These are phyloP conservation scores for Camponotus fellah DNA, from an alignment of 2,888 invertebrate species.

Conservation along the genomic window DNA sequence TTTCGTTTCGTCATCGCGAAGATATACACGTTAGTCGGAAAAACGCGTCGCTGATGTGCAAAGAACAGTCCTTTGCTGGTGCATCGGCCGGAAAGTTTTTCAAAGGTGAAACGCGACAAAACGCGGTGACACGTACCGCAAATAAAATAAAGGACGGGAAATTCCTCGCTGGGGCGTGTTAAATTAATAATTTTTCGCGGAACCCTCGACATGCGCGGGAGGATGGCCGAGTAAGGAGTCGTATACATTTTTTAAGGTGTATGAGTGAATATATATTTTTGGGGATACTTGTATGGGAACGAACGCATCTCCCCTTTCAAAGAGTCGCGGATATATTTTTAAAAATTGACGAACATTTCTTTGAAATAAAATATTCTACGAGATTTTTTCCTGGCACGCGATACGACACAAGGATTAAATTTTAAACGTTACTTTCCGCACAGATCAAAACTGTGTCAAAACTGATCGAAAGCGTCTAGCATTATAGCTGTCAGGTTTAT, in stretches of 20 bases:
- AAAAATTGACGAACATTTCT: conserved; percentile 9
- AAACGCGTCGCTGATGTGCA: conserved; percentile 31
- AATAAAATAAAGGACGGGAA: conserved; percentile 38
- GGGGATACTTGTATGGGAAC: neutral
- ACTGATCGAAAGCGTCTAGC: neutral
- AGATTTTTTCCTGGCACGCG: neutral
- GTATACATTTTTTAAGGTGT: conserved; percentile 35
- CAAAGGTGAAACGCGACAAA: neutral
- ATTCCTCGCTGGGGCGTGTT: conserved; percentile 9
- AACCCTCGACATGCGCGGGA: neutral
- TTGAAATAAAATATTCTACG: conserved; percentile 9
- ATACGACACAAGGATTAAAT: no score
- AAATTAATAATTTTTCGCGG: conserved; percentile 31
- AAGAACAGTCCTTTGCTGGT: neutral
- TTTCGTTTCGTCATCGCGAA: conserved; percentile 1
- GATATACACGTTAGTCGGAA: neutral
- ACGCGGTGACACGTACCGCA: conserved; percentile 16
- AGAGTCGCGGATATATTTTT: neutral
- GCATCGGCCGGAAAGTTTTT: neutral
- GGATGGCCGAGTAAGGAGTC: conserved; percentile 18
- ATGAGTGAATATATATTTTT: conserved; percentile 12
- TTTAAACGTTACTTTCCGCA: neutral
- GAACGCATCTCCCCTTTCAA: conserved; percentile 4
- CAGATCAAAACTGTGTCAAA: neutral
- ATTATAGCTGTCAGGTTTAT: neutral